phyloP scores from a whole-genome alignment of 2,888 invertebrate genomes.

The Mechanitis mazaeus region DNA sequence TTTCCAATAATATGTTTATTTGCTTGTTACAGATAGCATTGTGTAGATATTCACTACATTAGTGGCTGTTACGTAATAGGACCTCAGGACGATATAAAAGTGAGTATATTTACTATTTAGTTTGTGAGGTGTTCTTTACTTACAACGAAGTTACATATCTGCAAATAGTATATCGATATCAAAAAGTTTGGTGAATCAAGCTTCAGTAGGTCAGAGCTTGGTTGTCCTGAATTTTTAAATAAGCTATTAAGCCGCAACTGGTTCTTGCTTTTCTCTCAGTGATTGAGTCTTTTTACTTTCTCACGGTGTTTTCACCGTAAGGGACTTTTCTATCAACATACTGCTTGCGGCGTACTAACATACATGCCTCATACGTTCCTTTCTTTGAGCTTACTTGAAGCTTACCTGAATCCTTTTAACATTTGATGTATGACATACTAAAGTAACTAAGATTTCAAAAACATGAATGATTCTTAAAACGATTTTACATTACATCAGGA shows the following conservation, averaged over 20 bases:
- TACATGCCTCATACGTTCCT: conserved; percentile 11
- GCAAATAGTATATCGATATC: conserved; percentile 2
- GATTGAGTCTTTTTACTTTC: conserved; percentile 73
- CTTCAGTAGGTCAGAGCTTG: conserved; percentile 53
- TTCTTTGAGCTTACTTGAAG: neutral
- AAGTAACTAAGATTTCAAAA: too few species aligned
- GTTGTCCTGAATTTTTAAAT: conserved; percentile 71
- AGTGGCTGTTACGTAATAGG: conserved; percentile 31
- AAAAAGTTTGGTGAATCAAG: conserved; percentile 8
- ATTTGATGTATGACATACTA: too few species aligned
- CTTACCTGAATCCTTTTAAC: neutral
- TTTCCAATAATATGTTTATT: conserved; percentile 27
- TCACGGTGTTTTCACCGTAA: conserved; percentile 51
- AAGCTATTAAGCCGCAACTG: conserved; percentile 56
- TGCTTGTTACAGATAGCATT: conserved; percentile 56
- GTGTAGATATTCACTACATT: conserved; percentile 40
- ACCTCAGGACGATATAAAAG: conserved; percentile 23
- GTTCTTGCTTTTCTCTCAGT: conserved; percentile 62
- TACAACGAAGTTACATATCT: neutral
- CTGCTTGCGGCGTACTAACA: conserved; percentile 38
- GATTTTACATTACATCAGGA: too few species aligned
- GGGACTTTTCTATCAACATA: conserved; percentile 47
- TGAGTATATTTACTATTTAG: conserved; percentile 20
- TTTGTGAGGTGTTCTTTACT: neutral
- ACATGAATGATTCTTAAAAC: too few species aligned